These are phyloP conservation scores for Podabrus alpinus DNA, from an alignment of 2,888 invertebrate genomes.

Conservation along the genomic window DNA sequence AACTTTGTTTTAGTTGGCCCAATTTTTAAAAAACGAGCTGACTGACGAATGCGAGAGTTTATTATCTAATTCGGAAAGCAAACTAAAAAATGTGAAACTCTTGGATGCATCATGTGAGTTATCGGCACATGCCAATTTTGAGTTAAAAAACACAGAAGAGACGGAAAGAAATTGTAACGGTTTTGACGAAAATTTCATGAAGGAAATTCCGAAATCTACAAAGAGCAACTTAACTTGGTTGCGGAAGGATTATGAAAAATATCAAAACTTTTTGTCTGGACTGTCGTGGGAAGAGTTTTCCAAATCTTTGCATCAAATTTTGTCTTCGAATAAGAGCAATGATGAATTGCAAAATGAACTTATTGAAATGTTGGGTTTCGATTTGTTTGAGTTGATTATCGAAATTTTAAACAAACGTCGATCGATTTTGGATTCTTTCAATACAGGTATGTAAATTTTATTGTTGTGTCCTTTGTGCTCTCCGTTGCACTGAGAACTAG, in stretches of 20 bases:
- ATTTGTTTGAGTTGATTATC: constrained; percentile 56
- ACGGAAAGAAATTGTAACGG: background rate
- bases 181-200: background rate
- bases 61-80: background rate
- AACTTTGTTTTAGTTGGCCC: constrained; percentile 28
- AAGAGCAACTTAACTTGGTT: constrained; percentile 20
- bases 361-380: constrained; percentile 88
- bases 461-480: too few species aligned
- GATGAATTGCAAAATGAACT: constrained; percentile 78
- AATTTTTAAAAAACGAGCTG: background rate
- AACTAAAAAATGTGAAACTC: background rate
- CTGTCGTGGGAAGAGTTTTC: constrained; percentile 64
- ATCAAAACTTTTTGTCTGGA: constrained; percentile 40
- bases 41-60: background rate
- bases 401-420: constrained; percentile 49
- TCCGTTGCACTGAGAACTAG: too few species aligned
- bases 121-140: background rate
- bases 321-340: constrained; percentile 56
- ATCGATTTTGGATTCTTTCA: background rate
- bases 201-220: background rate
- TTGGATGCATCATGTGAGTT: background rate
- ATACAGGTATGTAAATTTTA: background rate
- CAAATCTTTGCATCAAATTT: constrained; percentile 62
- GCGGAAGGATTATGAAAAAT: constrained; percentile 18
- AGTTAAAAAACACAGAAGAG: background rate